Evolutionary conservation across 2,888 invertebrate genomes (phyloP), one percentile per base, ranked within the genome.

Genomic region (Scrobipalpa atriplicella): DNA sequence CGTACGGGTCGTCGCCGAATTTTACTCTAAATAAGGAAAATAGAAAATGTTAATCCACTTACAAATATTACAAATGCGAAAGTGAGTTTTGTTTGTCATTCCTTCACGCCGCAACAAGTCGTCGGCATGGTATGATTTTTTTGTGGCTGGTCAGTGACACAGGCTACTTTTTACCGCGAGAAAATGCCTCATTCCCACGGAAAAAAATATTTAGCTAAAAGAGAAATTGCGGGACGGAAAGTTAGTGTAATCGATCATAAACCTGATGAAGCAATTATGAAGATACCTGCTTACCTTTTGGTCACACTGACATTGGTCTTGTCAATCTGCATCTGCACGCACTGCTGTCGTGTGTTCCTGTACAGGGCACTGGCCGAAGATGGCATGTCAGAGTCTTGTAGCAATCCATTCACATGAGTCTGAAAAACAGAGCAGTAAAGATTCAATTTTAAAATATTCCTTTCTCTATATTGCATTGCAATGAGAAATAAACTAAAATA

Each of bases 371-470:
- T 89, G 0, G 92, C 89, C 66, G 93, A 89, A 6, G 92, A 92
- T 2, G 92, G 89, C 89, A 92, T 92, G 64, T 92, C 91, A 0
- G 92, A 92, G 68, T 92, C 90, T 75, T 93, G 90, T 19, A 93
- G 75, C 81, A 93, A 84, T 9, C 92, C 91, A 80, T 93, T 93
- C 0, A 93, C 93, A 77, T 90, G 92, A 18, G 89, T 91, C 93
- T 93, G 80, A 71, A 78, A 73, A 38, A 16, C 13, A 19, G 18
- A 5, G 2, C 29, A 29, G 29, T 29, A 29, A 29, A 29, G 29
- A 29, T 29, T 29, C 2, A 29, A 29, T 29, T 29, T 29, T 3
- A 29, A 29, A 29, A 29, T 5, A 29, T 29, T n/a, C n/a, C n/a
- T n/a, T n/a, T n/a, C n/a, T n/a, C n/a, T n/a, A n/a, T n/a, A n/a